These are phyloP conservation scores for Thripadectes ignobilis DNA, from an alignment of 2,797 vertebrate genomes.

Conservation along the genomic window DNA sequence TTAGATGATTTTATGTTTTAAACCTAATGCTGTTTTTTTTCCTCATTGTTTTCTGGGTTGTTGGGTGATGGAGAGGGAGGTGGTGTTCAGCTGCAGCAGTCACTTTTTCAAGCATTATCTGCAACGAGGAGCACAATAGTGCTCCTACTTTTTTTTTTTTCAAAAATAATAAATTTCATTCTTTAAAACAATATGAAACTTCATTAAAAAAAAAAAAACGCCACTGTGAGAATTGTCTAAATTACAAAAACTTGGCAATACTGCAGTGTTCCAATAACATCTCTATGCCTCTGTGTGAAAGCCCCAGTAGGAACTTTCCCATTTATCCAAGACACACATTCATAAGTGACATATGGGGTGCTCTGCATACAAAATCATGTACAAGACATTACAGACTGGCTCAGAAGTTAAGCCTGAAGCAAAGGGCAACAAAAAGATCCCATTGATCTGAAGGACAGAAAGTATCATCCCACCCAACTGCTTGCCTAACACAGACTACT, in stretches of 20 bases:
- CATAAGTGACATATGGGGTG: neutral
- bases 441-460: constrained; percentile 47
- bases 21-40: accelerated
- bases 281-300: constrained; percentile 12
- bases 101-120: neutral
- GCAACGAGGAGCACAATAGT: neutral
- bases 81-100: neutral
- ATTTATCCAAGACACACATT: constrained; percentile 16
- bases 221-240: neutral
- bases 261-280: neutral
- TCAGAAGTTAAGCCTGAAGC: constrained; percentile 30
- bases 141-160: neutral
- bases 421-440: constrained; percentile 3
- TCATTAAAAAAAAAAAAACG: neutral
- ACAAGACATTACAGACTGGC: neutral
- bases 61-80: neutral
- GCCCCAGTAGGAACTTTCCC: neutral
- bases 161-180: neutral
- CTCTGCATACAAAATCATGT: constrained; percentile 23
- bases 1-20: neutral
- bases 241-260: neutral
- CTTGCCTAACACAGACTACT: constrained; percentile 38
- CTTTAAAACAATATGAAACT: neutral
- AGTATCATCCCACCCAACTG: constrained; percentile 37
- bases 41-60: neutral